Evolutionary conservation across 2,113 vertebrate species (phyloP), one percentile per base, ranked within the genome.

Genomic region (Pachyramphus minor): DNA sequence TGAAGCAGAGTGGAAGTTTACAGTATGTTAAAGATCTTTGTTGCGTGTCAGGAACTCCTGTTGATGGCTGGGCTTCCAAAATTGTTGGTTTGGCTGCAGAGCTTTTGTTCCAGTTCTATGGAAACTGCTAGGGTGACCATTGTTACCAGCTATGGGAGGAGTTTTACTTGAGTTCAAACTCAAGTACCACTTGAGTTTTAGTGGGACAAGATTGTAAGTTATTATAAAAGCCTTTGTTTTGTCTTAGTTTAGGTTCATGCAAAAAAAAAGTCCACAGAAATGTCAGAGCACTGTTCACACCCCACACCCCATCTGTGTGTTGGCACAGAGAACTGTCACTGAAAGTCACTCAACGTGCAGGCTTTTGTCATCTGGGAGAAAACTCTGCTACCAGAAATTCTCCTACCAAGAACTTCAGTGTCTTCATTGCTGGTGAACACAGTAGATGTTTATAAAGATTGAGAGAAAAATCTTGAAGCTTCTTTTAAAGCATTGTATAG

Each of bases 1-100:
- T 90, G 66, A 97, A 95, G 93, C 74, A 93, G 82, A 91, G 90
- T 68, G 59, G n/a, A 81, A 91, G 21, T 92, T 90, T 20, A 37
- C 39, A 6, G 1, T 23, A 15, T 27, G 31, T 93, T 87, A 55
- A 90, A 87, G 41, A 19, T 41, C 49, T 75, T 45, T 91, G 10
- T 25, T 50, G 66, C 27, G 31, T 2, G 7, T 72, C 63, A 33
- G 55, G 18, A 87, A 41, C 79, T 78, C 56, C 47, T 53, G 62
- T 5, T 21, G 47, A 8, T 24, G 33, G 8, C 53, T 82, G 83
- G 30, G 68, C 41, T 18, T 63, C 22, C 18, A 50, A 14, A 72
- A 44, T 18, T 59, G 7, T 35, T 41, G 44, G 14, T 5, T 6
- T 45, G 28, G 8, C 18, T 47, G 44, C 33, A 62, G 63, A 78